Evolutionary conservation across 2,888 invertebrate genomes (phyloP).

Genomic region (Ophion obscuratus): DNA sequence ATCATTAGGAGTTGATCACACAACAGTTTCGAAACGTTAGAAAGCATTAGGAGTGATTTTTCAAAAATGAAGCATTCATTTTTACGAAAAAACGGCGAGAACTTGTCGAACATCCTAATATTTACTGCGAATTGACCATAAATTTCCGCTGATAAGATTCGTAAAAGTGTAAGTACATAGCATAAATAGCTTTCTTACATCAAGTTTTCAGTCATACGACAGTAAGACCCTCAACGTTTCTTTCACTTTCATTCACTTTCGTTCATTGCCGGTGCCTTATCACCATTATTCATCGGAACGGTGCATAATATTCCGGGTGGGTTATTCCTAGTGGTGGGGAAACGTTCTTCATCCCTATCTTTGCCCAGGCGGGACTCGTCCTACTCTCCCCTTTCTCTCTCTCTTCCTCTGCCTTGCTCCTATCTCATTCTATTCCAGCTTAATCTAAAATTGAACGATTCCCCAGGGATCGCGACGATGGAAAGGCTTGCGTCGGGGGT

Average conservation of each 20-base stretch:
- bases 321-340: conserved; percentile 49
- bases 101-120: too few species aligned
- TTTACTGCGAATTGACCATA: too few species aligned
- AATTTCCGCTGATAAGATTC: too few species aligned
- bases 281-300: conserved; percentile 18
- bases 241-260: conserved; percentile 25
- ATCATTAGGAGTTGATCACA: too few species aligned
- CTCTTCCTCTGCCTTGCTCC: conserved; percentile 37
- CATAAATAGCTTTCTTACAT: too few species aligned
- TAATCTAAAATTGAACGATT: conserved; percentile 80
- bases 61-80: too few species aligned
- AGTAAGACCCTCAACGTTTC: not conserved
- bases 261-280: conserved; percentile 2
- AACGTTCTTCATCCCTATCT: conserved; percentile 54
- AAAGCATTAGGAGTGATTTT: too few species aligned
- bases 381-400: conserved; percentile 6
- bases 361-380: conserved; percentile 11
- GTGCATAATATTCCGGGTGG: conserved; percentile 46
- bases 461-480: conserved; percentile 71
- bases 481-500: conserved; percentile 35
- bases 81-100: too few species aligned
- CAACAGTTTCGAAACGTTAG: too few species aligned
- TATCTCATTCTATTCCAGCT: conserved; percentile 69
- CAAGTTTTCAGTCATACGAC: too few species aligned
- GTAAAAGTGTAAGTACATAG: too few species aligned